Evolutionary conservation across 1,140 invertebrate genomes (phyloP), one percentile per base, ranked within the genome.

Genomic region (Drosophila sulfurigaster): DNA sequence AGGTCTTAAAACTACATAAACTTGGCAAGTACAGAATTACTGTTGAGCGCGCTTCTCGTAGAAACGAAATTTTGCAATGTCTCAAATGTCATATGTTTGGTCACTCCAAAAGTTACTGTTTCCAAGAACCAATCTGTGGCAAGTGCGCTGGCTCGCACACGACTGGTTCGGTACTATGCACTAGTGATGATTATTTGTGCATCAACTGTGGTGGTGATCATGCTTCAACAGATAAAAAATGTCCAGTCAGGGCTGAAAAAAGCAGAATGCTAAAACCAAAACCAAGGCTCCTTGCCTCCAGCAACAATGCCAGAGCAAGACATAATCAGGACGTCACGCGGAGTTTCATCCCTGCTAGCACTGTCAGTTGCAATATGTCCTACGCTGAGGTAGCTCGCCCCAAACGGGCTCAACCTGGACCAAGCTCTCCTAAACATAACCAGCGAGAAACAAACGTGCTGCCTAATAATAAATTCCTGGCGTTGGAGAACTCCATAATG

Each of bases 31-130:
- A 67, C 41, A 45, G 32, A 54, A 49, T 74, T n/a, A 54, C 57
- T 8, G 49, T 67, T 3, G 63, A 41, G 25, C 62, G 62, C 0
- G 62, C 49, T 25, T 20, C 30, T 28, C 57, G 49, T 30, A 75
- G 58, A 35, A 75, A 64, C 5, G 59, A 75, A 38, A n/a, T 71
- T 0, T 46, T 66, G 1, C 57, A 72, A 52, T 66, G 69, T 28
- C 46, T 66, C 32, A 66, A 43, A 45, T 75, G 66, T 25, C 58
- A 64, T 15, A 65, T 72, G 28, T 73, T 77, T 43, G 63, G 57
- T 15, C 74, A 62, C 48, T 72, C 62, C 15, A 66, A 66, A 71
- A 76, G 66, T 30, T 66, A 66, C 25, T 76, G 68, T 3, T 20
- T 66, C 20, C 66, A 56, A 20, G 51, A 65, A 6, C 68, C 54